Evolutionary conservation across 2,113 vertebrate genomes (phyloP), one percentile per base, ranked within the genome.

Genomic region (Struthidea cinerea): DNA sequence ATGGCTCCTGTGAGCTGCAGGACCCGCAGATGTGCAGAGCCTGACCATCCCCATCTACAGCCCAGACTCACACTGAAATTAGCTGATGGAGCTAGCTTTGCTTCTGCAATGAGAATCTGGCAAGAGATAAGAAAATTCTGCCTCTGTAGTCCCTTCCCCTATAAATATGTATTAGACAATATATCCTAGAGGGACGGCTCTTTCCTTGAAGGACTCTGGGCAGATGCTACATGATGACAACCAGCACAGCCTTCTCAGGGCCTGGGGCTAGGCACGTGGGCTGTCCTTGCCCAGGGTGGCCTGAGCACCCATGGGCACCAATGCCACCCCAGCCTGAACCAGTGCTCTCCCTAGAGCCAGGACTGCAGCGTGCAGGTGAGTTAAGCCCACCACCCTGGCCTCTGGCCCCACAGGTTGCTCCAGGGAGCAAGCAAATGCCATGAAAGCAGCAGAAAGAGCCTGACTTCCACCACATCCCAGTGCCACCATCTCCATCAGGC

Each of bases 201-300:
- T 70, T 79, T 67, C 37, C 57, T 53, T 63, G 37, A 53, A 56
- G 32, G 33, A 22, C 28, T 90, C 35, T 1, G 0, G 33, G 50
- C 10, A 10, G 16, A 60, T 7, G 33, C 11, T 67, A 42, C 26
- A 41, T 16, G 15, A 42, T 5, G 4, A 44, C 22, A 47, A 42
- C 18, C 44, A 80, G 68, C 4, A 4, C 26, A 41, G 33, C 35
- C 11, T 77, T 42, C 44, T 5, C 19, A 57, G 23, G 22, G 23
- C 27, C 39, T 60, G 22, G 32, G 41, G 33, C 42, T 5, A 17
- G 33, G 37, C 15, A 35, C 0, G 0, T 18, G 11, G 16, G 15
- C n/a, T 67, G 28, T 52, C 52, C 26, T 76, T 67, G 52, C 24
- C 28, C 35, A 30, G n/a, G 16, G 42, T 49, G 30, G 61, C 27